Evolutionary conservation across 2,113 vertebrate species (phyloP).

Genomic region (Phyllostomus discolor): DNA sequence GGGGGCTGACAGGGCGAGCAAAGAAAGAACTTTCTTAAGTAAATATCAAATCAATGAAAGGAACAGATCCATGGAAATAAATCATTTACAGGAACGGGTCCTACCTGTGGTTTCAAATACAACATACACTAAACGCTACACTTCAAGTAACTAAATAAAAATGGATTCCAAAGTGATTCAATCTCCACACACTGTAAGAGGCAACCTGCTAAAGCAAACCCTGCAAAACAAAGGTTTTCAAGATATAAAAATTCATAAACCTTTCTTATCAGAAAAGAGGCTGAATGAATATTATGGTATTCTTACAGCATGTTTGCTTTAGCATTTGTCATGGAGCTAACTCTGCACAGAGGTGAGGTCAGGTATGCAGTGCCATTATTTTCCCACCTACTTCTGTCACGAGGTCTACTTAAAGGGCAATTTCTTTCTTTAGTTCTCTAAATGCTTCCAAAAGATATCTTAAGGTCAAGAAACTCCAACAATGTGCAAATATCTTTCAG

Average conservation of each 20-base stretch:
- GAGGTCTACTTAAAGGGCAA: constrained; percentile 69
- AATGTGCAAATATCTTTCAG: constrained; percentile 78
- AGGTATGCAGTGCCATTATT: constrained; percentile 71
- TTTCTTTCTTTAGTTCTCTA: constrained; percentile 75
- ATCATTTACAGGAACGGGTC: constrained; percentile 68
- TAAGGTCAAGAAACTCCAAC: constrained; percentile 70
- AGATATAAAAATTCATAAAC: constrained; percentile 67
- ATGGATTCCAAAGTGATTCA: constrained; percentile 35
- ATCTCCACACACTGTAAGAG: constrained; percentile 33
- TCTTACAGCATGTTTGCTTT: constrained; percentile 69
- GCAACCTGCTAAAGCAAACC: constrained; percentile 29
- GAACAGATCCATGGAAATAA: constrained; percentile 71
- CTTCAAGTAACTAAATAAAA: constrained; percentile 57
- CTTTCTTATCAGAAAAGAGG: constrained; percentile 69
- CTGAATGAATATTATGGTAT: constrained; percentile 55
- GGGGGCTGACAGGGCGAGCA: constrained; percentile 8
- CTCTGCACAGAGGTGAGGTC: constrained; percentile 64
- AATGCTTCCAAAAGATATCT: constrained; percentile 73
- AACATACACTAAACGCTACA: constrained; percentile 9
- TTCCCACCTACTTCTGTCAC: constrained; percentile 71
- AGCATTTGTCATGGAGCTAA: constrained; percentile 62
- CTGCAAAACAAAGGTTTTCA: constrained; percentile 53
- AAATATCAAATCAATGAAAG: constrained; percentile 69
- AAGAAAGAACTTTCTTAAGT: constrained; percentile 70
- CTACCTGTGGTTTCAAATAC: constrained; percentile 53